phyloP scores from a whole-genome alignment of 2,888 invertebrate genomes.

The Stenchaetothrips biformis region DNA sequence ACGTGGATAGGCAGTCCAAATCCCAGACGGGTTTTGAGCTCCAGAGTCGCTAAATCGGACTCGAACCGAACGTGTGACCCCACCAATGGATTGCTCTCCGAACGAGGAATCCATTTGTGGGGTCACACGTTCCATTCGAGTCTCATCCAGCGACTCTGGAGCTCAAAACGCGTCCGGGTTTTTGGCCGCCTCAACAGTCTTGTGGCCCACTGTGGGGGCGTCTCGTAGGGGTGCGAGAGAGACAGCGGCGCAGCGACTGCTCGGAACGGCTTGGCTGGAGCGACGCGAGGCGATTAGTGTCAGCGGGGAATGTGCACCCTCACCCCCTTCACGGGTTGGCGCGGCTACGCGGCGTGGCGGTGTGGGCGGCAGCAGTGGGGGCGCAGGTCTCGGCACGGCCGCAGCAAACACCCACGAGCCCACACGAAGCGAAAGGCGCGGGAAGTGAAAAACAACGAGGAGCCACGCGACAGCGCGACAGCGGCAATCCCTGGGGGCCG shows the following conservation, averaged over 20 bases:
- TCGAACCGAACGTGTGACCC: too few relatives aligned
- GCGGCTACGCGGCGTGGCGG: background rate
- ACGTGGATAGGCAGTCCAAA: too few relatives aligned
- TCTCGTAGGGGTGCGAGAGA: background rate
- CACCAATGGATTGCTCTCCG: too few relatives aligned
- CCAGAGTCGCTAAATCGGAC: too few relatives aligned
- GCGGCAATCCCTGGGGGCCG: background rate
- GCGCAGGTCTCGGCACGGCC: background rate
- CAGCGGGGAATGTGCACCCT: constrained; percentile 15
- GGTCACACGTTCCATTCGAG: too few relatives aligned
- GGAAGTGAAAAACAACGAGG: background rate
- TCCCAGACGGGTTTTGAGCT: too few relatives aligned
- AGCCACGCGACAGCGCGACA: background rate
- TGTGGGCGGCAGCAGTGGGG: too few relatives aligned
- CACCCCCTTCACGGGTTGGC: background rate
- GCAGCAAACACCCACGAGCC: background rate
- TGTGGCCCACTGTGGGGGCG: too few relatives aligned
- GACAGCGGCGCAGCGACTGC: background rate
- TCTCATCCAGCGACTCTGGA: too few relatives aligned
- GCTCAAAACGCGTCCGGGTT: too few relatives aligned
- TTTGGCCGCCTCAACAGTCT: too few relatives aligned
- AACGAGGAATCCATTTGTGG: too few relatives aligned
- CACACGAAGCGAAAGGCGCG: background rate
- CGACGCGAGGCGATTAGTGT: constrained; percentile 15
- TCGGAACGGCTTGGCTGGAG: background rate